Evolutionary conservation across 2,888 invertebrate genomes (phyloP), one percentile per base, ranked within the genome.

Genomic region (Vanessa cardui): DNA sequence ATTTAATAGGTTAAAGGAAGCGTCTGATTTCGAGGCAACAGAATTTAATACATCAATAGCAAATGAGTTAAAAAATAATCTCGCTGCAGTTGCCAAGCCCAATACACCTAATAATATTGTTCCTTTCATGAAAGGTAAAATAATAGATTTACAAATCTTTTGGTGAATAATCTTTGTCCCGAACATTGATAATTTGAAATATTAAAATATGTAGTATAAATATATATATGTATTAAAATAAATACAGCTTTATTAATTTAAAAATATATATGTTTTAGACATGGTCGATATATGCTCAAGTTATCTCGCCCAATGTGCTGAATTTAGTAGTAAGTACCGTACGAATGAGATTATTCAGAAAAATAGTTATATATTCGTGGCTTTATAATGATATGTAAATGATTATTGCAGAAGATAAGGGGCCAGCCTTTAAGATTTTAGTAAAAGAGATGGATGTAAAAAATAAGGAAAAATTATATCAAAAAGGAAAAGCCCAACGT

Each of bases 291-390:
- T 88, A 65, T 87, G 85, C 63, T 77, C 85, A 0, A 85, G 89
- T 69, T 88, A 82, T 75, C 77, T 91, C 50, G 87, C 91, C 1
- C 87, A 91, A 74, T 39, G 80, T 71, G 90, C 90, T 1, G 89
- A 90, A 74, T 78, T 76, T 64, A 86, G 85, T 60, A 90, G 91
- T 91, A 80, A 82, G 88, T 81, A 60, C 46, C 12, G 1, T 31
- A 15, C n/a, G 16, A 16, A 31, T 54, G 18, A 49, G 18, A 49
- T 31, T 21, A 12, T 26, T 54, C 33, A 39, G 12, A 9, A 31
- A 16, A 3, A 16, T 6, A 21, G 7, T 26, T 3, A 16, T 31
- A 7, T 7, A 26, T n/a, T 54, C n/a, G 16, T 56, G 18, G 12
- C 31, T 5, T 56, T 9, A 1, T 39, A 3, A 9, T 9, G 8